Evolutionary conservation across 2,113 vertebrate species (phyloP), one percentile per base, ranked within the genome.

Genomic region (Podarcis muralis): DNA sequence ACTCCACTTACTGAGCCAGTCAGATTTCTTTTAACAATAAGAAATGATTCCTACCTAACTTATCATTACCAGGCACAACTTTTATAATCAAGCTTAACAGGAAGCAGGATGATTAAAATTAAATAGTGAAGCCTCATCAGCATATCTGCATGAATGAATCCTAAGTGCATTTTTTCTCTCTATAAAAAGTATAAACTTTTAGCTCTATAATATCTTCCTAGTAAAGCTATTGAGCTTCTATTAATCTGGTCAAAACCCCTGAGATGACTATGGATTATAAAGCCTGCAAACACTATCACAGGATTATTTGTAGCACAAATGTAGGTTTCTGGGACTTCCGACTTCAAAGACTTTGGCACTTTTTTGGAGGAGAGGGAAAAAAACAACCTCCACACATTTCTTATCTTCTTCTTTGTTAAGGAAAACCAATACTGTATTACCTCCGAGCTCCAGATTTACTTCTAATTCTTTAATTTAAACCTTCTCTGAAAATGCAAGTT

Each of bases 51-150:
- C 89, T 91, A 83, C 66, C 53, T 72, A 59, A 66, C 72, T 89
- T n/a, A 92, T 95, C 94, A 94, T 92, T 85, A 91, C 89, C 72
- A 90, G 93, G 85, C 65, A 90, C 91, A 95, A 92, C 84, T 95
- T 92, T 90, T 84, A 65, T 92, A 86, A 94, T 90, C 91, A 81
- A 92, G 86, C 79, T 83, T 92, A 68, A 62, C 91, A 5, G 25
- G 32, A 85, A 94, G 89, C 75, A 66, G 91, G 91, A 94, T 94
- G 93, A 92, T 92, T 93, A 96, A 92, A 90, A 88, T 91, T 89
- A 89, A 71, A 88, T 23, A 69, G 86, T 65, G 69, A 94, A 83
- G 92, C 82, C 90, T 95, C 86, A 91, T 94, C 85, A 92, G 43
- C 74, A 40, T 86, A 83, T 69, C 76, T 93, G 68, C 85, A 91